Conservation (phyloP, 1,140 invertebrate genomes). For the Cardiocondyla obscurior region DNA sequence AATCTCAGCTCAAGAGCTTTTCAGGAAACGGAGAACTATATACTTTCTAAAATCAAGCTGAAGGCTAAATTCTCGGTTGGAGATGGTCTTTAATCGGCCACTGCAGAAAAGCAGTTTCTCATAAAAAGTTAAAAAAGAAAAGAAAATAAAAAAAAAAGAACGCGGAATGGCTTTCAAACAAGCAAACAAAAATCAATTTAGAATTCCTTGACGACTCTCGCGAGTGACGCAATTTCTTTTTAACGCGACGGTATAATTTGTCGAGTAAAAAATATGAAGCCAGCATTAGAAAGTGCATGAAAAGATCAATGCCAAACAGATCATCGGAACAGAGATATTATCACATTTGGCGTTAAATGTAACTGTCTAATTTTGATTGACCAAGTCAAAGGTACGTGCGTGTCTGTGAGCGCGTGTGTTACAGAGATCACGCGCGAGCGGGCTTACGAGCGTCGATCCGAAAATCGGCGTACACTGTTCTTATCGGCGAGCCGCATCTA, state of each 20-base stretch:
- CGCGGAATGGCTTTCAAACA: neutral
- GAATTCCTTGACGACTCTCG: neutral
- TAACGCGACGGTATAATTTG: neutral
- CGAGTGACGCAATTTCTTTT: neutral
- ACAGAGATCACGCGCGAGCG: constrained; percentile 41
- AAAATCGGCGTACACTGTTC: constrained; percentile 64
- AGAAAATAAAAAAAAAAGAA: too few relatives aligned
- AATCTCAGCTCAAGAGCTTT: neutral
- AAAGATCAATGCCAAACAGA: neutral
- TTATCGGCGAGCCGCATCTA: constrained; percentile 65
- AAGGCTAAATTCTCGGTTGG: neutral
- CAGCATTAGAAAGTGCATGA: neutral
- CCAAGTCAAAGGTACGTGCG: neutral
- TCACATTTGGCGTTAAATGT: neutral
- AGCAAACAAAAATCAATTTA: neutral
- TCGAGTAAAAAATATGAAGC: too few relatives aligned
- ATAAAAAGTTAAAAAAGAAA: too few relatives aligned
- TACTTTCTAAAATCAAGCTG: neutral
- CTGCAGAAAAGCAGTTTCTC: neutral
- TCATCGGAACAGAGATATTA: neutral
- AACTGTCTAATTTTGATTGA: neutral
- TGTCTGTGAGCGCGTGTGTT: neutral
- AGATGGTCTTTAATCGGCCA: neutral
- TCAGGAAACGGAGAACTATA: neutral
- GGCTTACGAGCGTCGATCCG: constrained; percentile 62